A percentile compares a stretch with the other conserved stretches of the same genome.
phyloP scores from a whole-genome alignment of 35 echinoderm and acorn worm species.

The Ophioderma brevispina region DNA sequence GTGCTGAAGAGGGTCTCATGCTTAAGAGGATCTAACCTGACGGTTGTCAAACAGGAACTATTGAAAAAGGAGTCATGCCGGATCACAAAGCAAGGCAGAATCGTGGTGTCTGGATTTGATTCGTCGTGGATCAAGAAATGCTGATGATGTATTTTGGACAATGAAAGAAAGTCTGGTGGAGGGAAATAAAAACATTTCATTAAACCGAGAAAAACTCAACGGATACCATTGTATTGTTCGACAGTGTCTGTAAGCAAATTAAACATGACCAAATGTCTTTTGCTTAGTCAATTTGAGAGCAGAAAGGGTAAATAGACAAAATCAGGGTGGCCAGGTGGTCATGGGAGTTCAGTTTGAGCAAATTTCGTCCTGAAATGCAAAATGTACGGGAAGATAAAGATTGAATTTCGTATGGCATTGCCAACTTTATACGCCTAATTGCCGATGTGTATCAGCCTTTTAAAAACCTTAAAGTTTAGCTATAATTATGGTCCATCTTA shows the following conservation, averaged over 20 bases:
- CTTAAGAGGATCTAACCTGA: too few species aligned
- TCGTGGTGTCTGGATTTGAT: conserved; percentile 20
- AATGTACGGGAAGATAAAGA: too few species aligned
- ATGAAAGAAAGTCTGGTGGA: conserved; percentile 17
- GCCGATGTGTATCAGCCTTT: too few species aligned
- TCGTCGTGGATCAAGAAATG: background rate
- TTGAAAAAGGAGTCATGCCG: too few species aligned
- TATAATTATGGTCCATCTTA: too few species aligned
- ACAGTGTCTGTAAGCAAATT: background rate
- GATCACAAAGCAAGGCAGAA: background rate
- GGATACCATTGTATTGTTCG: background rate
- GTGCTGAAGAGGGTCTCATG: background rate
- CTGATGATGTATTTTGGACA: conserved; percentile 28
- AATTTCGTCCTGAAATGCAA: background rate
- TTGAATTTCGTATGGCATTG: too few species aligned
- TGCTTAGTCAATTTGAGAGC: background rate
- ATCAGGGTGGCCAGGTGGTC: background rate
- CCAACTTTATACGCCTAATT: too few species aligned
- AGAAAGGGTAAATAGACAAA: background rate
- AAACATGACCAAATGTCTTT: background rate
- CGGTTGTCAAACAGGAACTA: too few species aligned
- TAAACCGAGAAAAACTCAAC: background rate
- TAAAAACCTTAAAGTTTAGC: too few species aligned
- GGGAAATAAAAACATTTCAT: background rate
- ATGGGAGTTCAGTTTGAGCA: background rate